Evolutionary conservation across 2,113 vertebrate species (phyloP), one percentile per base, ranked within the genome.

Genomic region (Zosterops japonicus): DNA sequence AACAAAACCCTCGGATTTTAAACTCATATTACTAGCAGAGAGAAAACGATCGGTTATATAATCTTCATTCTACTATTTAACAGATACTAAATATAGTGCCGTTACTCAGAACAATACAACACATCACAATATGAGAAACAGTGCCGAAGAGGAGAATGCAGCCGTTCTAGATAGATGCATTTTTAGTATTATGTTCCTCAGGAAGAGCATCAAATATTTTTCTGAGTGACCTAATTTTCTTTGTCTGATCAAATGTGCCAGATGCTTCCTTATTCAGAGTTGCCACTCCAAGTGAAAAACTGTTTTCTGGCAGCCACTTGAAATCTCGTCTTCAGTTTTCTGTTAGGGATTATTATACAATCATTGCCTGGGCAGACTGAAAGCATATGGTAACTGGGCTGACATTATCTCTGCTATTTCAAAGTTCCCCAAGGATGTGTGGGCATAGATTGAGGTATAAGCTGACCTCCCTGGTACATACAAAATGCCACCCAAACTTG

Each of bases 161-260:
- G 83, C 61, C 4, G 0, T 78, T 93, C 92, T 49, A 77, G 44
- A 90, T 20, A 87, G 68, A 87, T 3, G 28, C 69, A 65, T 92
- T 96, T 96, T 96, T 89, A 82, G 83, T 80, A 90, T 93, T 90
- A 71, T 95, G 86, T 68, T 97, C 64, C 88, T 96, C 90, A 90
- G 93, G 94, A 96, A 97, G 69, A 90, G 77, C 94, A 92, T 90
- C 76, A 96, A 90, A 93, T 96, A 96, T 93, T 94, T 96, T 92
- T 93, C 90, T 82, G 92, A 95, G 92, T 96, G 94, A 96, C 96
- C 96, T 96, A 96, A 96, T 97, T 97, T 97, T 96, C 95, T 94
- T 96, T 96, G 94, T 96, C 92, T 96, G 94, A 96, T 95, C 94
- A 94, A 97, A 96, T 95, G 96, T 96, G 94, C 95, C 95, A 97